Evolutionary conservation across 2,888 invertebrate genomes (phyloP), one percentile per base, ranked within the genome.

Genomic region (Morinoia aosen): DNA sequence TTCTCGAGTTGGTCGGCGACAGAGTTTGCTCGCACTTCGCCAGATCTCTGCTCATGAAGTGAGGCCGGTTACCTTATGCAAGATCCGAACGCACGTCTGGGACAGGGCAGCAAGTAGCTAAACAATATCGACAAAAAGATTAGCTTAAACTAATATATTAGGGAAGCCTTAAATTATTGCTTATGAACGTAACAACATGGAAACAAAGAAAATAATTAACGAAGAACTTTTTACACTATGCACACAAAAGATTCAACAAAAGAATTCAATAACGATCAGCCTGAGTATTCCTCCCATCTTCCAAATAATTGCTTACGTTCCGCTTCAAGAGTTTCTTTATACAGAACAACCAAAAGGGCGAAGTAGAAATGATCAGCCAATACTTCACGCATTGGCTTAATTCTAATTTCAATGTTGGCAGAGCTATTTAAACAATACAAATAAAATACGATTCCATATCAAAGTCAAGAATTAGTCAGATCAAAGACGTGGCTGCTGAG

Each of bases 181-280:
- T 93, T 93, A 93, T 93, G 93, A 93, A 93, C 93, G 48, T 93
- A 93, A 93, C 57, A 93, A 93, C 93, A 57, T 93, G 93, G 57
- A 93, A 93, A 93, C 93, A 93, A 93, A 93, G 93, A 93, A 93
- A 93, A 93, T 93, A 93, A 93, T 93, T 93, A 93, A 93, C 93
- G 93, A 57, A 93, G 93, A 93, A 40, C 93, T 93, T 93, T 93
- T 57, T 93, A 93, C 93, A 93, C 7, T 93, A 93, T 93, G 93
- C 93, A 93, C 93, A 93, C 57, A 57, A 93, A 90, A 93, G 56
- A 93, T 48, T 56, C 57, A 93, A 93, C 93, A 93, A 57, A 93
- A 93, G 39, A 57, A 93, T 56, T 93, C 57, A 57, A 93, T 48
- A 93, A 57, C 57, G 93, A 93, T 12, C 56, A 90, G 90, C 48